Evolutionary conservation across 2,113 vertebrate species (phyloP), one percentile per base, ranked within the genome.

Genomic region (Neogale vison): DNA sequence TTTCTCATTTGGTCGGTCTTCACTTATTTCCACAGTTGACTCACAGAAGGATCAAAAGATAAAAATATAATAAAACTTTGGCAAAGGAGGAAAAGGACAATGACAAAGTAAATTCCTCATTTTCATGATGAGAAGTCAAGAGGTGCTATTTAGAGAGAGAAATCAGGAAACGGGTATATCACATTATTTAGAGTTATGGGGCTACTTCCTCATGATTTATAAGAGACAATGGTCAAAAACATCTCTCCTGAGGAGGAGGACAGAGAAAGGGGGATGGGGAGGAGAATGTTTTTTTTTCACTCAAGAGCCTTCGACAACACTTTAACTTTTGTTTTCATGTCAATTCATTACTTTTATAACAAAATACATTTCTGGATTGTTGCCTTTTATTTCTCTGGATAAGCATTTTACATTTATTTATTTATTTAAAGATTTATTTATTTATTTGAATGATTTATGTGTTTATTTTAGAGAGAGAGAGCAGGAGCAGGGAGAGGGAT

Each of bases 51-150:
- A 67, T 76, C 17, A 50, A 89, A 87, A 79, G 61, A 93, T 88
- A 84, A 96, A 97, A 96, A 92, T 45, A 89, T 24, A 90, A 86
- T 80, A 92, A 85, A n/a, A 85, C n/a, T 52, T 24, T 39, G 52
- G 65, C 21, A 81, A 90, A 69, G 52, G 36, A 45, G 29, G 50
- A 20, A 42, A 83, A 83, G 42, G 20, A 50, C 55, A 34, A 80
- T 88, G 29, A 90, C 34, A 59, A 96, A 82, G 18, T 20, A 59
- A 86, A 74, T 39, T 86, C 17, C 26, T 80, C 79, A 36, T 63
- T 97, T 93, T 88, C n/a, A 11, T 45, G 36, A 36, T 69, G 20
- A 88, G 83, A 96, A 89, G 52, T 67, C 79, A 88, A 91, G 14
- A 90, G 90, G 71, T 34, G 36, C 52, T 67, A 79, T 59, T 86